These are phyloP conservation scores for Ophioderma brevispina DNA, from an alignment of 35 echinoderm and acorn worm genomes.

Conservation along the genomic window DNA sequence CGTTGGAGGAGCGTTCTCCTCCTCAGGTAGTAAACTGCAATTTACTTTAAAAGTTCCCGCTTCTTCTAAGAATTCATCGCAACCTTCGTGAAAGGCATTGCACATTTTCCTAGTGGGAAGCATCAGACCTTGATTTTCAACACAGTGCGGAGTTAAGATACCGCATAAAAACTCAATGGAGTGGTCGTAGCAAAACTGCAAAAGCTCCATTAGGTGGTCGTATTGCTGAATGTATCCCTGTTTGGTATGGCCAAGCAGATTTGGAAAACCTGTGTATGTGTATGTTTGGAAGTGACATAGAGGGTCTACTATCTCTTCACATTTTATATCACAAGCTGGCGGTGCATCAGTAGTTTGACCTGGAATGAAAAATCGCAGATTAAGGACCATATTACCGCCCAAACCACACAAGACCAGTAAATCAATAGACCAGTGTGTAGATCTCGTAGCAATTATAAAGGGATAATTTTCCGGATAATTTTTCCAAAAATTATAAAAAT, in stretches of 20 bases:
- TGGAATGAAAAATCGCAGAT: no score
- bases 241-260: neutral
- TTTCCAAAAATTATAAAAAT: no score
- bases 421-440: no score
- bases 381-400: no score
- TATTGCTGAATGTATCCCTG: neutral
- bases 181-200: neutral
- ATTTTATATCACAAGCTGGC: neutral
- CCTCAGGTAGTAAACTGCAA: neutral
- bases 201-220: neutral
- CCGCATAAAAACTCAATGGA: neutral
- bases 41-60: neutral
- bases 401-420: no score
- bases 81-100: neutral
- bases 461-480: no score
- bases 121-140: neutral
- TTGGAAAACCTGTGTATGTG: neutral
- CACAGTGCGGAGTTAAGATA: neutral
- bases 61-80: conserved; percentile 6
- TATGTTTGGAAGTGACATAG: neutral
- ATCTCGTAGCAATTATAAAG: no score
- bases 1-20: neutral
- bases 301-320: neutral
- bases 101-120: neutral
- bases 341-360: neutral